Conservation (phyloP, 2,113 vertebrate genomes). For the Cryptotis parvus region DNA sequence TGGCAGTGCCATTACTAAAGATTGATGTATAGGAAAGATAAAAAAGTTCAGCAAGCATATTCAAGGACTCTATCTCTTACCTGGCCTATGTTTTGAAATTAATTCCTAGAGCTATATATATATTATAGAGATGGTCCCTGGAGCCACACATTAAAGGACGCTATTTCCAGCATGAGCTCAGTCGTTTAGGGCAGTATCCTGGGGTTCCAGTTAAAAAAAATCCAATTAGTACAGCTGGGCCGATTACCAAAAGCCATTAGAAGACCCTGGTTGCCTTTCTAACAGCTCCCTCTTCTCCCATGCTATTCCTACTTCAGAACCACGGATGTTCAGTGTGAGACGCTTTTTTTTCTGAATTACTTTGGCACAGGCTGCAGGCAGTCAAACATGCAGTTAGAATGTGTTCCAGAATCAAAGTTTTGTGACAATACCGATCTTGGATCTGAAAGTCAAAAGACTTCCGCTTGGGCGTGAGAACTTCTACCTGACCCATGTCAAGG, state of each 20-base stretch:
- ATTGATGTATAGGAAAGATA: background rate
- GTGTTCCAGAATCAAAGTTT: slow-evolving; percentile 45
- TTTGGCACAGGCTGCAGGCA: slow-evolving; percentile 62
- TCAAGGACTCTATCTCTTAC: slow-evolving; percentile 54
- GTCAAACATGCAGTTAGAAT: background rate
- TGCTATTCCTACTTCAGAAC: slow-evolving; percentile 57
- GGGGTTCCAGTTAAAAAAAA: slow-evolving; percentile 73
- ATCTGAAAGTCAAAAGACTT: slow-evolving; percentile 2
- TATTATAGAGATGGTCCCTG: slow-evolving; percentile 38
- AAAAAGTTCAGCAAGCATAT: background rate
- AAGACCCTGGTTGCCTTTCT: slow-evolving; percentile 47
- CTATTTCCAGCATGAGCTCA: slow-evolving; percentile 75
- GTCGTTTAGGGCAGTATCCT: slow-evolving; percentile 66
- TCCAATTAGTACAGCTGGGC: slow-evolving; percentile 75
- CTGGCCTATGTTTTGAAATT: slow-evolving; percentile 72
- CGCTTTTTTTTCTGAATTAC: slow-evolving; percentile 55
- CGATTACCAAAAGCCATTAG: slow-evolving; percentile 72
- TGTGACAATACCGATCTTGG: slow-evolving; percentile 26
- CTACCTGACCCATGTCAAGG: background rate
- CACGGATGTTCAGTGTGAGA: background rate
- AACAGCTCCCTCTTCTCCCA: slow-evolving; percentile 62
- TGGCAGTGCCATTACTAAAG: background rate
- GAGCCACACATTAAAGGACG: slow-evolving; percentile 69
- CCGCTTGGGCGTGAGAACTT: slow-evolving; percentile 1
- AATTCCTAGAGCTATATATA: slow-evolving; percentile 75